Percentiles rank a stretch among this genome's conserved stretches.
Conservation (phyloP, 2,797 vertebrate species). For the Squalus acanthias region DNA sequence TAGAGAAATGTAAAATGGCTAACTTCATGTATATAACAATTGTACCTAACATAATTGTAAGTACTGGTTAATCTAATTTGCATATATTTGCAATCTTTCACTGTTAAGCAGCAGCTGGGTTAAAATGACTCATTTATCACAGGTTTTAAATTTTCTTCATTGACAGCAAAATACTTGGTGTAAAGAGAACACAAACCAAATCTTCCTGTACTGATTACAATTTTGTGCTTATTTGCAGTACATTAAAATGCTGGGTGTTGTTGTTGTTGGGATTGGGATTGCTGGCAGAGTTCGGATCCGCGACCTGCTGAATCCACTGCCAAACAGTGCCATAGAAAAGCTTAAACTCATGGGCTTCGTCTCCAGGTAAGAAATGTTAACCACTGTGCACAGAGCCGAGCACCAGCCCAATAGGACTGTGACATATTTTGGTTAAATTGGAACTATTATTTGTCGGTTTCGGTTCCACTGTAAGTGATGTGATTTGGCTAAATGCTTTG, state of each 20-base stretch:
- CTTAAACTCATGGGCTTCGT: slow-evolving; percentile 71
- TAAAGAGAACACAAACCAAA: background rate
- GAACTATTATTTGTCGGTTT: background rate
- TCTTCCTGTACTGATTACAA: background rate
- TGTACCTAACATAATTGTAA: background rate
- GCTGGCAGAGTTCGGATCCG: slow-evolving; percentile 76
- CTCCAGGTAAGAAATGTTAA: slow-evolving; percentile 68
- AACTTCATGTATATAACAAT: background rate
- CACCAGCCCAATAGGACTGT: background rate
- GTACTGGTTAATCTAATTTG: background rate
- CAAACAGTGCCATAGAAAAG: slow-evolving; percentile 66
- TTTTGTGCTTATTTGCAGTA: slow-evolving; percentile 8
- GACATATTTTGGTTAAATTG: background rate
- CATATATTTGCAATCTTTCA: background rate
- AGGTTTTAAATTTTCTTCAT: background rate
- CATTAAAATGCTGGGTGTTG: slow-evolving; percentile 70
- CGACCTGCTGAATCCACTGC: slow-evolving; percentile 66
- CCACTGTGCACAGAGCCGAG: background rate
- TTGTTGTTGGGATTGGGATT: slow-evolving; percentile 81
- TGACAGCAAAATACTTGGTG: background rate
- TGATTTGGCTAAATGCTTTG: background rate
- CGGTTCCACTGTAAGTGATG: background rate
- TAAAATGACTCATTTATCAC: background rate
- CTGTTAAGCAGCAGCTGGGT: background rate
- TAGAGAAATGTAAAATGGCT: background rate